phyloP scores from a whole-genome alignment of 2,113 vertebrate species.

The Aspiorhynchus laticeps region DNA sequence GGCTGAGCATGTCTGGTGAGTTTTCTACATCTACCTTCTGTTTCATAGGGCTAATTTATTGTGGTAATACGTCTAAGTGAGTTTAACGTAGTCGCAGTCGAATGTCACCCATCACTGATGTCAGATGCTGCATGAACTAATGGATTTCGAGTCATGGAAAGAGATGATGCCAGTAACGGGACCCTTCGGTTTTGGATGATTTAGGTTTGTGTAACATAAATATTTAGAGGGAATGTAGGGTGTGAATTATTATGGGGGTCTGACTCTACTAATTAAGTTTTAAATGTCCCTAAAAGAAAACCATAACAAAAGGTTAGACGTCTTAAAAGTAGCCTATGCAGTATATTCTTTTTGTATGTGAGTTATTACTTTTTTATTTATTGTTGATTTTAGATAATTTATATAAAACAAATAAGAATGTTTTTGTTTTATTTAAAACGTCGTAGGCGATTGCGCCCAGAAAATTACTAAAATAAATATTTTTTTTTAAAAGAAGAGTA shows the following conservation, averaged over 20 bases:
- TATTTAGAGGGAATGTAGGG: not conserved
- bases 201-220: not conserved
- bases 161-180: not conserved
- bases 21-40: not conserved
- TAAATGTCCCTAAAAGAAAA: not conserved
- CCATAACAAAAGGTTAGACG: not conserved
- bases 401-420: too few relatives aligned
- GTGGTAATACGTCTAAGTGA: not conserved
- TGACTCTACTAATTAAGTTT: not conserved
- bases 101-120: slow-evolving; percentile 22
- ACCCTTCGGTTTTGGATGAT: not conserved
- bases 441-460: not conserved
- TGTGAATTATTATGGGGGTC: not conserved
- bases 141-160: not conserved
- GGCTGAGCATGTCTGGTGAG: slow-evolving; percentile 26
- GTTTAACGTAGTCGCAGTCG: not conserved
- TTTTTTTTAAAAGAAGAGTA: not conserved
- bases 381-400: not conserved
- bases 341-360: not conserved
- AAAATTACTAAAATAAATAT: not conserved
- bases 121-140: not conserved
- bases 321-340: too few relatives aligned
- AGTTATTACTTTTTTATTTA: not conserved
- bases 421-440: not conserved
- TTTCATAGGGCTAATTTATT: not conserved